These are phyloP conservation scores for Xiphydria camelus DNA, from an alignment of 2,888 invertebrate genomes.

Conservation along the genomic window DNA sequence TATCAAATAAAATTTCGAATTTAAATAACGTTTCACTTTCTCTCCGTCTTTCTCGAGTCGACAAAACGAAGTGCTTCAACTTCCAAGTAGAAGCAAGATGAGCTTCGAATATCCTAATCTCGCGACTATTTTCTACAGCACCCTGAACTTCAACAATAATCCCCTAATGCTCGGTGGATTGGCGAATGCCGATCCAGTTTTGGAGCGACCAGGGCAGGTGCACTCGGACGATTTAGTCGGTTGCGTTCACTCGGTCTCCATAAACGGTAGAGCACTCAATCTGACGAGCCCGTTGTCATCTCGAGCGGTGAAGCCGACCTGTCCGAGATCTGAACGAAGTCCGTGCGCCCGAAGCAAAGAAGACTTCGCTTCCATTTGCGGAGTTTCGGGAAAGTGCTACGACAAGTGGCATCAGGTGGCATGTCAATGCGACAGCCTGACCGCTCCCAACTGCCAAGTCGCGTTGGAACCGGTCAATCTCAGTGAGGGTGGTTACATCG, in stretches of 20 bases:
- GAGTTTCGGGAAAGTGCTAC: conserved; percentile 71
- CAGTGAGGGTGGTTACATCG: conserved; percentile 76
- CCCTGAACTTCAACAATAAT: conserved; percentile 88
- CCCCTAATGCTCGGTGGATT: conserved; percentile 85
- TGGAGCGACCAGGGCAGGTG: conserved; percentile 88
- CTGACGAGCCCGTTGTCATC: conserved; percentile 76
- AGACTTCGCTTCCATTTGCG: conserved; percentile 61
- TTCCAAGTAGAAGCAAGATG: too few species aligned
- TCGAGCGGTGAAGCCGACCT: conserved; percentile 74
- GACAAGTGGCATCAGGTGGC: conserved; percentile 82
- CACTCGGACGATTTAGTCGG: conserved; percentile 92
- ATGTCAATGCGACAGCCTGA: conserved; percentile 72
- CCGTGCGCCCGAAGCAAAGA: conserved; percentile 61
- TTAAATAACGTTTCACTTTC: neutral
- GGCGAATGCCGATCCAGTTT: conserved; percentile 79
- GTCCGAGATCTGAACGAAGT: conserved; percentile 71
- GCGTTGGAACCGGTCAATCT: conserved; percentile 82
- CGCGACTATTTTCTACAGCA: conserved; percentile 68
- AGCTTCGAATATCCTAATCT: too few species aligned
- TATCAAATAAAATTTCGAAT: conserved; percentile 4
- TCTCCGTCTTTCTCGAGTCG: too few species aligned
- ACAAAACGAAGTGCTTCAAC: too few species aligned
- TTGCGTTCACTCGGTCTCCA: conserved; percentile 86
- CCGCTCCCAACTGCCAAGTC: conserved; percentile 78
- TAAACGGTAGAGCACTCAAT: conserved; percentile 84